A percentile compares a stretch with the other conserved stretches of the same genome.
These are phyloP conservation scores for Drosophila jambulina DNA, from an alignment of 1,140 invertebrate genomes.

Conservation along the genomic window DNA sequence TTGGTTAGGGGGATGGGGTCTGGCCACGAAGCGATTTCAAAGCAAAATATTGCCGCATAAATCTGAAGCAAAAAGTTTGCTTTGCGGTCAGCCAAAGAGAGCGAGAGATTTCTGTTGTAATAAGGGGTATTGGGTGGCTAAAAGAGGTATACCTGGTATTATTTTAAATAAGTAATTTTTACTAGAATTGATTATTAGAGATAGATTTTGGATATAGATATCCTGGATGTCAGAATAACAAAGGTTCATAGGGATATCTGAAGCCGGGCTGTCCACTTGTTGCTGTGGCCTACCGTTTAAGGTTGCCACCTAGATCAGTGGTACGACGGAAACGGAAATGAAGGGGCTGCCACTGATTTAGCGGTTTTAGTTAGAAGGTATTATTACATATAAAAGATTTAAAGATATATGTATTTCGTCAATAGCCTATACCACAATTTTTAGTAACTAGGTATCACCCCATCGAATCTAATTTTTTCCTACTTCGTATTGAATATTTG, in stretches of 20 bases:
- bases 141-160: not conserved
- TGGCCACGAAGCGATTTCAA: constrained; percentile 60
- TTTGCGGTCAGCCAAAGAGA: constrained; percentile 63
- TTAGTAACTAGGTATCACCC: not conserved
- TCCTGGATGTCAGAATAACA: not conserved
- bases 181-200: too few species aligned
- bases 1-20: not conserved
- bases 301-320: not conserved
- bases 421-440: not conserved
- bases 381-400: too few species aligned
- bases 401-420: too few species aligned
- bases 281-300: not conserved
- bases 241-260: not conserved
- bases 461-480: not conserved
- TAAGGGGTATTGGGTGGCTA: not conserved
- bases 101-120: constrained; percentile 11
- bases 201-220: too few species aligned
- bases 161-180: not conserved
- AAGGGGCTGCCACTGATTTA: not conserved
- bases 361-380: too few species aligned
- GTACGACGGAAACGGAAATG: not conserved
- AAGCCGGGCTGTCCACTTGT: not conserved
- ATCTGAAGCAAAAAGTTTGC: constrained; percentile 65
- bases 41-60: constrained; percentile 77
- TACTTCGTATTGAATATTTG: constrained; percentile 36